phyloP scores from a whole-genome alignment of 2,797 vertebrate species.

The Pseudochirops cupreus region DNA sequence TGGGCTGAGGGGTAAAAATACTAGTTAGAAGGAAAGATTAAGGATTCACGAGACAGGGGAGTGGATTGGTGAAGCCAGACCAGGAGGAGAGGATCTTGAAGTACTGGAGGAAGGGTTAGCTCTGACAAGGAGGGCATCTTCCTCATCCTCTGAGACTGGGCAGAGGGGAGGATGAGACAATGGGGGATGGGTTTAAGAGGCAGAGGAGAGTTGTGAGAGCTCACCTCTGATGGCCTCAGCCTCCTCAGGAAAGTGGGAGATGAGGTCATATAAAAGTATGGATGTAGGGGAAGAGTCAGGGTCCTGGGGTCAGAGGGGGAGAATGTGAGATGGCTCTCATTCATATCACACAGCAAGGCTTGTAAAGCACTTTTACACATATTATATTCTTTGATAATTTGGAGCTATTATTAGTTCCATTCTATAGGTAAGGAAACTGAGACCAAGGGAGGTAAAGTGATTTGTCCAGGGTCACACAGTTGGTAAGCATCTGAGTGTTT shows the following conservation, averaged over 20 bases:
- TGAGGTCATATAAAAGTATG: background rate
- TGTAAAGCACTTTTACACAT: background rate
- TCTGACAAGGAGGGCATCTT: background rate
- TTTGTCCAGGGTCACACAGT: background rate
- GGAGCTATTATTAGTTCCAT: background rate
- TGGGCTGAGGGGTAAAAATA: background rate
- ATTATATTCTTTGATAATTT: background rate
- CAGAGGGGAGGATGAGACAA: no score
- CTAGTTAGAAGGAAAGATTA: background rate
- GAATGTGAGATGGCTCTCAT: background rate
- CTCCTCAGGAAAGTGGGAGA: background rate
- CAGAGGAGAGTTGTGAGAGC: background rate
- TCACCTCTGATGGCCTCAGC: background rate
- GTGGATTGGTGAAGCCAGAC: background rate
- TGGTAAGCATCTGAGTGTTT: background rate
- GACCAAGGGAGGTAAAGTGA: background rate
- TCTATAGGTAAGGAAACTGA: background rate
- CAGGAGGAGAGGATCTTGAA: background rate
- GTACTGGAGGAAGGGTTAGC: background rate
- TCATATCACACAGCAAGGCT: background rate
- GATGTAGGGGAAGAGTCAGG: background rate
- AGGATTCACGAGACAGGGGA: background rate
- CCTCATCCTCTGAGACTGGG: background rate
- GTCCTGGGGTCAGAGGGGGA: no score
- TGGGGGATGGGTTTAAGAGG: background rate